A percentile compares a stretch with the other conserved stretches of the same genome.
phyloP scores from a whole-genome alignment of 1,140 invertebrate species.

The Nebria ingens region DNA sequence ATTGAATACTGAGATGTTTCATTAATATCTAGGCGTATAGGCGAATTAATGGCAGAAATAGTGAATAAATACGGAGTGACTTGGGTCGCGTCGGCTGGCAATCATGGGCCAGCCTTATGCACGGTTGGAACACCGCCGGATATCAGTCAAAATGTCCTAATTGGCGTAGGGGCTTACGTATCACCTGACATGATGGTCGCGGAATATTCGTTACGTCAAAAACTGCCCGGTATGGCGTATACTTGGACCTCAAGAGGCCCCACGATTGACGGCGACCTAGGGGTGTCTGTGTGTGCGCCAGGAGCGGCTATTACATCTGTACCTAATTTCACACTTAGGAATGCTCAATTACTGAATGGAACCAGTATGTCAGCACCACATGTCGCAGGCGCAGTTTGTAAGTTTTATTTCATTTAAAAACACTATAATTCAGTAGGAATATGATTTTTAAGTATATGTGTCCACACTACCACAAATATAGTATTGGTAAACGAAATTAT shows the following conservation, averaged over 20 bases:
- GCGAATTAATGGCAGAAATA: conserved; percentile 78
- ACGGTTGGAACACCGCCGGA: conserved; percentile 91
- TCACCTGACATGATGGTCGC: conserved; percentile 96
- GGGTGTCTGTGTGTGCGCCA: conserved; percentile 85
- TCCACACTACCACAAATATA: neutral
- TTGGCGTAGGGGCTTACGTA: conserved; percentile 92
- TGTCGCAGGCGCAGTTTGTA: conserved; percentile 79
- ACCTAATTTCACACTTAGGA: conserved; percentile 79
- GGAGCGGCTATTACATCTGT: conserved; percentile 95
- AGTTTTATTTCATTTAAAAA: conserved; percentile 21
- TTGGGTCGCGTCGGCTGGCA: conserved; percentile 88
- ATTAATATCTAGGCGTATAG: conserved; percentile 55
- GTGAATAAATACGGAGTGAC: conserved; percentile 87
- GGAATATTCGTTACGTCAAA: conserved; percentile 83
- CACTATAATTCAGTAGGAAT: neutral
- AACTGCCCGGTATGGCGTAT: conserved; percentile 74
- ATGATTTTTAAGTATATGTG: conserved; percentile 12
- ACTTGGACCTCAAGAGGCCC: conserved; percentile 92
- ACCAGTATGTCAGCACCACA: conserved; percentile 96
- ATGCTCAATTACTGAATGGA: conserved; percentile 90
- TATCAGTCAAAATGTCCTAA: conserved; percentile 67
- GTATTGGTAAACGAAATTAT: no score
- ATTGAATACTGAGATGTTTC: no score
- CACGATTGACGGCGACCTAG: conserved; percentile 78
- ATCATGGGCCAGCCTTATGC: conserved; percentile 85